Evolutionary conservation across 2,113 vertebrate genomes (phyloP).

Genomic region (Phylloscopus trochilus): DNA sequence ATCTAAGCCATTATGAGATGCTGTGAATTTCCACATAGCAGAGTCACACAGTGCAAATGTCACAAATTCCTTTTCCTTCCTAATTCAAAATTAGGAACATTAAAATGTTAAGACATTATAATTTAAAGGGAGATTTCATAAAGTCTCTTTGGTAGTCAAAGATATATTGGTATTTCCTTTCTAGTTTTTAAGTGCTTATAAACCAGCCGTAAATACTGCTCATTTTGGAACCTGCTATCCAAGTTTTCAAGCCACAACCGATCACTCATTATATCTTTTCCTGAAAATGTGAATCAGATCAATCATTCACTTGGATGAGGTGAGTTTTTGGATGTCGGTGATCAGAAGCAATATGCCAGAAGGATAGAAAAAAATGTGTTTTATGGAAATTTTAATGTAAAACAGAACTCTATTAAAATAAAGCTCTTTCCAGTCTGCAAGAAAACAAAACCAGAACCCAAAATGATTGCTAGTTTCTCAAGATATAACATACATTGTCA

Average conservation of each 20-base stretch:
- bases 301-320: constrained; percentile 1
- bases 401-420: constrained; percentile 1
- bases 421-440: not conserved
- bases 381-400: constrained; percentile 31
- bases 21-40: not conserved
- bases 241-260: not conserved
- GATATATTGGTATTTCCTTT: constrained; percentile 1
- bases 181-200: constrained; percentile 41
- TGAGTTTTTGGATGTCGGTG: not conserved
- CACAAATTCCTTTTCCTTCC: constrained; percentile 18
- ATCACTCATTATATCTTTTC: not conserved
- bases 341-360: not conserved
- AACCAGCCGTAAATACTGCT: constrained; percentile 33
- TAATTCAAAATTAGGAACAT: constrained; percentile 56
- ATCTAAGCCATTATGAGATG: constrained; percentile 21
- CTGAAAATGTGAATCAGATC: constrained; percentile 34
- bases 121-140: constrained; percentile 32
- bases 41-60: constrained; percentile 11
- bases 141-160: constrained; percentile 25
- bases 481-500: not conserved
- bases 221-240: not conserved
- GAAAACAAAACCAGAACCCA: constrained; percentile 2
- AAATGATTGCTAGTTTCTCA: not conserved
- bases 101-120: constrained; percentile 51
- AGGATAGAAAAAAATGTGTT: not conserved